phyloP scores from a whole-genome alignment of 2,888 invertebrate species.

The Stenotaenia linearis region DNA sequence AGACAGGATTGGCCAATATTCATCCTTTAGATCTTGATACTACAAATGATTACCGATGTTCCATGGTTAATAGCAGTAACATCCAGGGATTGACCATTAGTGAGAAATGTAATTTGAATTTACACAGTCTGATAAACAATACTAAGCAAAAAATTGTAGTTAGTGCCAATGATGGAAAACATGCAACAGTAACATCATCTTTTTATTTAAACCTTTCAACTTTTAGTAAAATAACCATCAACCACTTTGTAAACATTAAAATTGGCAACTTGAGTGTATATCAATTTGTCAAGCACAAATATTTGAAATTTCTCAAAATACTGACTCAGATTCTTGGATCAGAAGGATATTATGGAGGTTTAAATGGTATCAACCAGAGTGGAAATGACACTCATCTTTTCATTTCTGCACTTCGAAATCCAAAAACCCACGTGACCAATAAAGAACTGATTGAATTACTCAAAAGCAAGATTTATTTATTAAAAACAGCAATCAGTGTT shows the following conservation, averaged over 20 bases:
- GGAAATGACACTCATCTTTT: constrained; percentile 30
- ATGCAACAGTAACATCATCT: constrained; percentile 77
- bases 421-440: constrained; percentile 51
- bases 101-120: constrained; percentile 61
- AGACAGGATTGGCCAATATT: constrained; percentile 83
- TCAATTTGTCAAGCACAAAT: constrained; percentile 69
- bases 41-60: constrained; percentile 83
- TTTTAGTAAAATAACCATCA: constrained; percentile 74
- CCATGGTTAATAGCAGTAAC: constrained; percentile 54
- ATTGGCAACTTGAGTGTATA: constrained; percentile 67
- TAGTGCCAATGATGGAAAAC: constrained; percentile 82
- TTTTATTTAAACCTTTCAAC: constrained; percentile 74
- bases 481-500: neutral
- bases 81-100: constrained; percentile 54
- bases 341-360: neutral
- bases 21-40: constrained; percentile 87
- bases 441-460: neutral
- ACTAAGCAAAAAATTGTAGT: constrained; percentile 59
- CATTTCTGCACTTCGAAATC: constrained; percentile 62
- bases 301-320: constrained; percentile 65
- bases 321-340: constrained; percentile 59
- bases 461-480: neutral
- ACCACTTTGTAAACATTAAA: constrained; percentile 72
- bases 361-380: neutral
- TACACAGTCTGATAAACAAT: constrained; percentile 58